Evolutionary conservation across 2,888 invertebrate genomes (phyloP), one percentile per base, ranked within the genome.

Genomic region (Megalurothrips usitatus): DNA sequence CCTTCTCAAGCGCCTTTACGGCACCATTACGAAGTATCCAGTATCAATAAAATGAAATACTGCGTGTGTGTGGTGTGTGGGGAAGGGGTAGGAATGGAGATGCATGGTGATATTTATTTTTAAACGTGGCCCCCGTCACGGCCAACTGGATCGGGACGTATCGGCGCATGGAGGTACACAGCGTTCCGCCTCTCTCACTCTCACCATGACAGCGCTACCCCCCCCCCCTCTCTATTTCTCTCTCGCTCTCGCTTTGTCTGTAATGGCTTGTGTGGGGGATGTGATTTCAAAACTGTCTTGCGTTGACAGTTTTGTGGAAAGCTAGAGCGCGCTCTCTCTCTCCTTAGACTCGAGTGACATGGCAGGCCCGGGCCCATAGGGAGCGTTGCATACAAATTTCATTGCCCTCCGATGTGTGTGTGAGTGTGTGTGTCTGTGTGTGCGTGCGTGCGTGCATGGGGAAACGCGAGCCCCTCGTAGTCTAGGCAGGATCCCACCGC

Each of bases 1-100:
- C 58, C 14, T 26, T 75, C 26, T 23, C 34, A 43, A n/a, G 34
- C 68, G 68, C 26, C 68, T 75, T 75, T 26, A 75, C 68, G 26
- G 68, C 68, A 26, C 23, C 68, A 75, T 75, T 26, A 75, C 23
- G 68, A n/a, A 11, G 68, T 75, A 75, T 75, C 68, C 68, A 75
- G 68, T 75, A 75, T 75, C 68, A 75, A 75, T 75, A 75, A 75
- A 75, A 75, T 75, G 68, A 75, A 75, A 26, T 26, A 75, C 68
- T 23, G 58, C 52, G 14, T 52, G 23, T n/a, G 68, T n/a, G n/a
- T n/a, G n/a, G n/a, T n/a, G n/a, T n/a, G n/a, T n/a, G n/a, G n/a
- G n/a, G n/a, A n/a, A n/a, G n/a, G n/a, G n/a, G n/a, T 4, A 17
- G 26, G 68, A 23, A 12, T 75, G 26, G 68, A n/a, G n/a, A 75